These are phyloP conservation scores for Trichopoda pennipes DNA, from an alignment of 2,888 invertebrate genomes.

Conservation along the genomic window DNA sequence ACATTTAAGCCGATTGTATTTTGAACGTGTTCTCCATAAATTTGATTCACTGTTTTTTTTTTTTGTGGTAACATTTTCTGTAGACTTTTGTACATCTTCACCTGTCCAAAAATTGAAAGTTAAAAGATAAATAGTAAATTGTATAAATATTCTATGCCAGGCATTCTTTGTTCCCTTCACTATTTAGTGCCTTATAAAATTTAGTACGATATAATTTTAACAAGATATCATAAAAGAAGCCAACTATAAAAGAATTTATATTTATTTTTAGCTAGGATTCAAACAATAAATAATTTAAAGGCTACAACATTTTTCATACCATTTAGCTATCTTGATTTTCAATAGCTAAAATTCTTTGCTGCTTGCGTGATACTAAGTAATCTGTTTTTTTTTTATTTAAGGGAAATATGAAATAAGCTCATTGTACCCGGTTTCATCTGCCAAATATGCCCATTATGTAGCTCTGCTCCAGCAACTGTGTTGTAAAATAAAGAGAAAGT, in stretches of 20 bases:
- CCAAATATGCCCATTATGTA: no score
- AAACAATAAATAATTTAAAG: no score
- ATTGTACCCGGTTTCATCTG: no score
- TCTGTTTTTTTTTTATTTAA: no score
- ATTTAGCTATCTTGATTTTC: no score
- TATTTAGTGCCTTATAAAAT: conserved; percentile 16
- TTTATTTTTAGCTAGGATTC: neutral
- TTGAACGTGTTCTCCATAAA: conserved; percentile 60
- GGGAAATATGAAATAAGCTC: no score
- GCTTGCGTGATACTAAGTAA: no score
- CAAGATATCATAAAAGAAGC: neutral
- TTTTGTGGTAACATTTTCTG: conserved; percentile 4
- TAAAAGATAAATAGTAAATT: conserved; percentile 16
- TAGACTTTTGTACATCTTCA: conserved; percentile 29
- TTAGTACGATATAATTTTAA: conserved; percentile 7
- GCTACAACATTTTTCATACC: no score
- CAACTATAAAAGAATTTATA: no score
- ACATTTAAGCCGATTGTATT: conserved; percentile 51
- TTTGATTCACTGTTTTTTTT: conserved; percentile 37
- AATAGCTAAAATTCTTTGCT: no score
- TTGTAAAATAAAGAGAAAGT: no score
- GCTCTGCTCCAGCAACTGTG: no score
- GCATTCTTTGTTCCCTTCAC: conserved; percentile 37
- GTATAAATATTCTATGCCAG: neutral
- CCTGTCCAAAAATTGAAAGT: conserved; percentile 19